phyloP scores from a whole-genome alignment of 2,888 invertebrate species.

The Apodemia zela region DNA sequence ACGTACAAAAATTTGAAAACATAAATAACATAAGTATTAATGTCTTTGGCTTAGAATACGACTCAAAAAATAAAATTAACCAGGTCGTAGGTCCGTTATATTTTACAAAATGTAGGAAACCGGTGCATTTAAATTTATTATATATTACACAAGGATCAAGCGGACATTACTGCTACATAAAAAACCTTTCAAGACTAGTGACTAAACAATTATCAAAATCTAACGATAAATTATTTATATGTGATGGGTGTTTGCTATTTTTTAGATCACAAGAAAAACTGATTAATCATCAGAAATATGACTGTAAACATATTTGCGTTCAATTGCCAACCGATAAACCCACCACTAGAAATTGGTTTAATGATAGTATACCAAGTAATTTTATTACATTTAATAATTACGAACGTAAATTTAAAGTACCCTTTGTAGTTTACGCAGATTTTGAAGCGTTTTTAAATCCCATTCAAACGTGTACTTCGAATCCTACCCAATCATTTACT shows the following conservation, averaged over 20 bases:
- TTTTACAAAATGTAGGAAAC: too few relatives aligned
- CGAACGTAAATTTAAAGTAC: slow-evolving; percentile 27
- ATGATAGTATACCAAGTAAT: slow-evolving; percentile 14
- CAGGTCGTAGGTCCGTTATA: too few relatives aligned
- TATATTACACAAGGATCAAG: too few relatives aligned
- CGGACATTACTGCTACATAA: slow-evolving; percentile 33
- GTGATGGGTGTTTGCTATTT: neutral
- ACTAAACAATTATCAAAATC: slow-evolving; percentile 26
- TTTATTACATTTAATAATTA: slow-evolving; percentile 29
- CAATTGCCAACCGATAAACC: neutral
- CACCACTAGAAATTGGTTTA: neutral
- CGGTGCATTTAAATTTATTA: too few relatives aligned
- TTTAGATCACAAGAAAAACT: slow-evolving; percentile 1
- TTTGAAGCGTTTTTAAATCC: slow-evolving; percentile 37
- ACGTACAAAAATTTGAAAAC: too few relatives aligned
- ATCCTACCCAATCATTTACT: slow-evolving; percentile 31
- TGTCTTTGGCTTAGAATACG: too few relatives aligned
- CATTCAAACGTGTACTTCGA: slow-evolving; percentile 30
- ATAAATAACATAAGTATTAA: too few relatives aligned
- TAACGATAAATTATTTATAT: slow-evolving; percentile 22
- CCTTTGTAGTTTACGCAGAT: slow-evolving; percentile 35
- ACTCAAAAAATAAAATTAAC: too few relatives aligned
- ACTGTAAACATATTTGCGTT: neutral
- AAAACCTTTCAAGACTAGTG: slow-evolving; percentile 35
- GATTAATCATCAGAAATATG: neutral